Percentiles rank a stretch among this genome's conserved stretches.
These are phyloP conservation scores for Aphyosemion australe DNA, from an alignment of 2,113 vertebrate genomes.

Conservation along the genomic window DNA sequence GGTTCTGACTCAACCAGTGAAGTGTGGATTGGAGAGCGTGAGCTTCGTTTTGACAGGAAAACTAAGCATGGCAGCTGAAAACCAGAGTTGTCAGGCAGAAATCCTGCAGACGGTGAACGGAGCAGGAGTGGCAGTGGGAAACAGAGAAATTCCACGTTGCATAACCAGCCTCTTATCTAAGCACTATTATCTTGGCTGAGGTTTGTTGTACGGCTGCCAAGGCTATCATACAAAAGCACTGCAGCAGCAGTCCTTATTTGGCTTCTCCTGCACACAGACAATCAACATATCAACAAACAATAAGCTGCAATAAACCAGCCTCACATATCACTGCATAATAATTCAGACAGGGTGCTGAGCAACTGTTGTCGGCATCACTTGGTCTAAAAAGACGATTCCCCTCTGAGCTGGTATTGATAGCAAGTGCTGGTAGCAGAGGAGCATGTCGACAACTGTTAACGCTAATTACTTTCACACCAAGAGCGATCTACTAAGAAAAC, in stretches of 20 bases:
- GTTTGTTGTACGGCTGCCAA: conserved; percentile 64
- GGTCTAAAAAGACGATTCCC: conserved; percentile 75
- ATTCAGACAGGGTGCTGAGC: conserved; percentile 67
- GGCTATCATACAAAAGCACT: conserved; percentile 56
- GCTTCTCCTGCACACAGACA: conserved; percentile 41
- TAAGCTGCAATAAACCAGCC: conserved; percentile 46
- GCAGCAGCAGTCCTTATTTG: conserved; percentile 56
- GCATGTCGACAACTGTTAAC: conserved; percentile 77
- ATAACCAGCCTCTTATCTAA: conserved; percentile 69
- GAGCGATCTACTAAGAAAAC: conserved; percentile 76
- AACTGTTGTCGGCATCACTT: conserved; percentile 75
- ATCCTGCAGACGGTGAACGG: conserved; percentile 50
- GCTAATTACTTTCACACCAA: conserved; percentile 80
- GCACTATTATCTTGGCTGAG: conserved; percentile 71
- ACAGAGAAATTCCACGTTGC: conserved; percentile 66
- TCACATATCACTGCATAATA: conserved; percentile 40
- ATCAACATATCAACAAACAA: conserved; percentile 53
- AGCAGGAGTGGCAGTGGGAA: conserved; percentile 40
- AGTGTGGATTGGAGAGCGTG: conserved; percentile 26
- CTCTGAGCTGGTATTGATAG: conserved; percentile 69
- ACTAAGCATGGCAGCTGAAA: conserved; percentile 42
- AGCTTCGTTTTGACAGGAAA: conserved; percentile 33
- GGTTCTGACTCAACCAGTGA: conserved; percentile 23
- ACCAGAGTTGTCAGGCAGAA: conserved; percentile 58
- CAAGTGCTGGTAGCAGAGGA: conserved; percentile 64